Percentiles rank a stretch among this genome's conserved stretches.
phyloP scores from a whole-genome alignment of 1,140 invertebrate species.

The Drosophila rhopaloa region DNA sequence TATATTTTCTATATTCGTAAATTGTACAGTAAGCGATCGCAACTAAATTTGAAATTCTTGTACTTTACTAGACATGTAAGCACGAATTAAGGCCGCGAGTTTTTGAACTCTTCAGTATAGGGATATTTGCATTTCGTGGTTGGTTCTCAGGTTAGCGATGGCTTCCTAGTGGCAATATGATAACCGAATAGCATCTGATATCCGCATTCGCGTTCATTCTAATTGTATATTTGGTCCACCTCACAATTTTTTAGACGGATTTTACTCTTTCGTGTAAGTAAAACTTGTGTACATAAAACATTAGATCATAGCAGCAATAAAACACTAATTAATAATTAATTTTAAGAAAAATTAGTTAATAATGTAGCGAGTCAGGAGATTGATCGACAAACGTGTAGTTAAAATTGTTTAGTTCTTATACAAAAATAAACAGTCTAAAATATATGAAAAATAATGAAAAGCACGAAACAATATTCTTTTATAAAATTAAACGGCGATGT shows the following conservation, averaged over 20 bases:
- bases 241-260: slow-evolving; percentile 57
- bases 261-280: slow-evolving; percentile 67
- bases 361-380: slow-evolving; percentile 28
- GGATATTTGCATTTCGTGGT: slow-evolving; percentile 45
- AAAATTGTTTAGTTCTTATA: slow-evolving; percentile 62
- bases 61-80: slow-evolving; percentile 59
- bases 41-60: slow-evolving; percentile 48
- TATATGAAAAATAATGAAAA: slow-evolving; percentile 43
- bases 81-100: slow-evolving; percentile 4
- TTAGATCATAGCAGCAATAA: slow-evolving; percentile 40
- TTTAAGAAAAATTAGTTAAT: slow-evolving; percentile 49
- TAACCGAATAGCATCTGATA: slow-evolving; percentile 9
- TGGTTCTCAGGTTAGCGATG: slow-evolving; percentile 41
- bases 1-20: slow-evolving; percentile 25
- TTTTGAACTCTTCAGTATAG: slow-evolving; percentile 1
- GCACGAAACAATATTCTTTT: not conserved
- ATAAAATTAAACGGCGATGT: no score
- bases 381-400: slow-evolving; percentile 51
- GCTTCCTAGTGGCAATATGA: slow-evolving; percentile 52
- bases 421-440: slow-evolving; percentile 54
- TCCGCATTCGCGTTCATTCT: slow-evolving; percentile 17
- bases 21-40: slow-evolving; percentile 28
- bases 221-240: slow-evolving; percentile 34
- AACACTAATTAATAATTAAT: slow-evolving; percentile 37
- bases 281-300: slow-evolving; percentile 62